Evolutionary conservation across 2,888 invertebrate species (phyloP).

Genomic region (Drosophila fungiperda): DNA sequence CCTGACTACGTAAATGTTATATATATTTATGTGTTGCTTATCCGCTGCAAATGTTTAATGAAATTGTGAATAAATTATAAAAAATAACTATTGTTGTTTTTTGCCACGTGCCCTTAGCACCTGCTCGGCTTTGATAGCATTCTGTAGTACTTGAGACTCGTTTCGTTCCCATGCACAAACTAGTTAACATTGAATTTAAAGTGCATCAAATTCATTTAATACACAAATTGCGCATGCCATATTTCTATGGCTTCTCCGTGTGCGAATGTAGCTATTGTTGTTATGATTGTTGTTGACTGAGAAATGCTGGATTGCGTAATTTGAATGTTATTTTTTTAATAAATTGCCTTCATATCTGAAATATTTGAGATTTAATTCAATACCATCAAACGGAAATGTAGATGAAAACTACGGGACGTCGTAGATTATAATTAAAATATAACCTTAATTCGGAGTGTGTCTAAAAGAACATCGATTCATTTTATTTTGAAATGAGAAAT

Average conservation of each 20-base stretch:
- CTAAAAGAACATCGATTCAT: too few species aligned
- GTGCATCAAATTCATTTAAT: slow-evolving; percentile 56
- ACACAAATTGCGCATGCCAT: slow-evolving; percentile 45
- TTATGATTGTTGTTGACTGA: neutral
- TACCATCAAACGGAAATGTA: slow-evolving; percentile 37
- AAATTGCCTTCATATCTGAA: neutral
- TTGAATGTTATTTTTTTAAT: slow-evolving; percentile 13
- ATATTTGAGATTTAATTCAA: slow-evolving; percentile 40
- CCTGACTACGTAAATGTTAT: slow-evolving; percentile 25
- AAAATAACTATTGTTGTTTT: neutral
- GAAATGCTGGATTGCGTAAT: neutral
- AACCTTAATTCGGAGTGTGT: too few species aligned
- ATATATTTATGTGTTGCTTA: slow-evolving; percentile 11
- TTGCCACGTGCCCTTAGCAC: neutral
- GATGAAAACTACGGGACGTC: slow-evolving; percentile 2
- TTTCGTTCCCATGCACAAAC: slow-evolving; percentile 46
- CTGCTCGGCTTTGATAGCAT: neutral
- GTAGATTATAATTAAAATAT: neutral
- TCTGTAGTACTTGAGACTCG: neutral
- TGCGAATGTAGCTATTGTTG: slow-evolving; percentile 14
- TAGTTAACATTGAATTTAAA: slow-evolving; percentile 73
- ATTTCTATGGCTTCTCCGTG: slow-evolving; percentile 68
- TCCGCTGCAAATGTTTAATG: neutral
- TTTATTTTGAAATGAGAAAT: neutral
- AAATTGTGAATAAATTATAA: neutral